Percentiles rank a stretch among this genome's conserved stretches.
phyloP scores from a whole-genome alignment of 1,140 invertebrate species.

The Metopolophium dirhodum region DNA sequence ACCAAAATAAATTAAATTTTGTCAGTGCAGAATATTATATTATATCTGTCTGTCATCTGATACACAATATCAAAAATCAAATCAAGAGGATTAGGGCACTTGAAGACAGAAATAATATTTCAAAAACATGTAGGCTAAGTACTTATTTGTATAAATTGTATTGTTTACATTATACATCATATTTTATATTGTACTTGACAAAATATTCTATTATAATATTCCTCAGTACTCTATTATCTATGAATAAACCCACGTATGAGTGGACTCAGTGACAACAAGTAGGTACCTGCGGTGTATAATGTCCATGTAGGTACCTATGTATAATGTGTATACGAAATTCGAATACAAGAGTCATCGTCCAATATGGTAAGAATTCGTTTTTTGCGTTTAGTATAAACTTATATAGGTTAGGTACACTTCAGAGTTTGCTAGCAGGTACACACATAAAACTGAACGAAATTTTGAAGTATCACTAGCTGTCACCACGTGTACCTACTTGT shows the following conservation, averaged over 20 bases:
- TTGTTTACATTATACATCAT: not conserved
- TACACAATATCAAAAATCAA: too few species aligned
- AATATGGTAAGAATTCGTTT: not conserved
- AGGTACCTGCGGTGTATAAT: not conserved
- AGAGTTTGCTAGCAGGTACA: not conserved
- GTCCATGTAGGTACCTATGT: not conserved
- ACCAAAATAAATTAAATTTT: not conserved
- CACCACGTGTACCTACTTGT: not conserved
- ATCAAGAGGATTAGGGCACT: not conserved
- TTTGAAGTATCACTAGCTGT: not conserved
- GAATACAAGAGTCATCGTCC: not conserved
- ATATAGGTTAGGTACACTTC: not conserved
- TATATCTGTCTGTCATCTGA: too few species aligned
- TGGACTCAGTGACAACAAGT: not conserved
- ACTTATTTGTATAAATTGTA: not conserved
- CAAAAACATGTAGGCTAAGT: not conserved
- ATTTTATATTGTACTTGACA: not conserved
- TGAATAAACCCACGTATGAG: not conserved
- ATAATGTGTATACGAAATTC: not conserved
- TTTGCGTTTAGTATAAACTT: not conserved
- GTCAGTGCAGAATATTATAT: too few species aligned
- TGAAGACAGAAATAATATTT: too few species aligned
- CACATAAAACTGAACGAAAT: not conserved
- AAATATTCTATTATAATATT: not conserved
- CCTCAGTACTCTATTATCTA: not conserved